phyloP scores from a whole-genome alignment of 2,888 invertebrate species.

The Iselma pallidipennis region DNA sequence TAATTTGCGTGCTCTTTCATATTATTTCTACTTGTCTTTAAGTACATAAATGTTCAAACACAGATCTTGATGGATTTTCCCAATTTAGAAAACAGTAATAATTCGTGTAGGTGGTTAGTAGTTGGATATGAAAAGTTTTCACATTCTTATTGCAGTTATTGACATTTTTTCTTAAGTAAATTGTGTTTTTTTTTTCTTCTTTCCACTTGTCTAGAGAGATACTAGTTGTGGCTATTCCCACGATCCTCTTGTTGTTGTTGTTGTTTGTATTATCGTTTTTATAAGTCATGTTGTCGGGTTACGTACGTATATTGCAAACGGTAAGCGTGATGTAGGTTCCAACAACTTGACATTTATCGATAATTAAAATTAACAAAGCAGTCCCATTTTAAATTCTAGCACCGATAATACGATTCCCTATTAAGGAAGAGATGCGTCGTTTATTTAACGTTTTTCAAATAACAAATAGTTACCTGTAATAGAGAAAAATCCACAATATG shows the following conservation, averaged over 20 bases:
- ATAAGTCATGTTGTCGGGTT: neutral
- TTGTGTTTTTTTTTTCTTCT: too few relatives aligned
- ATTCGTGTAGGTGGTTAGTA: neutral
- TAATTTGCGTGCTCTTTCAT: conserved; percentile 1
- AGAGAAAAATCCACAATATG: too few relatives aligned
- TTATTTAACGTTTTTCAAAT: neutral
- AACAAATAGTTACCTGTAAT: neutral
- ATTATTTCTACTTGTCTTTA: neutral
- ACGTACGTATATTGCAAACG: neutral
- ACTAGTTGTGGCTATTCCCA: too few relatives aligned
- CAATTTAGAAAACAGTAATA: neutral
- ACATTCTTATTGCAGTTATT: too few relatives aligned
- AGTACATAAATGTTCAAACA: too few relatives aligned
- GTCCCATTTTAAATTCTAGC: conserved; percentile 2
- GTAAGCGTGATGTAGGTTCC: neutral
- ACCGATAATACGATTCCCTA: neutral
- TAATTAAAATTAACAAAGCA: conserved; percentile 11
- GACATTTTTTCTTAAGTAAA: too few relatives aligned
- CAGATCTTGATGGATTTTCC: too few relatives aligned
- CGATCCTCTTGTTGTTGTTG: neutral
- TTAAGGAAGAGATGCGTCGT: neutral
- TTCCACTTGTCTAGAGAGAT: too few relatives aligned
- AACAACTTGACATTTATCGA: conserved; percentile 10
- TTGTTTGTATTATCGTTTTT: neutral
- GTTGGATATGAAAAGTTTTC: too few relatives aligned